Conservation (phyloP, 2,888 invertebrate genomes). For the Agrochola macilenta region DNA sequence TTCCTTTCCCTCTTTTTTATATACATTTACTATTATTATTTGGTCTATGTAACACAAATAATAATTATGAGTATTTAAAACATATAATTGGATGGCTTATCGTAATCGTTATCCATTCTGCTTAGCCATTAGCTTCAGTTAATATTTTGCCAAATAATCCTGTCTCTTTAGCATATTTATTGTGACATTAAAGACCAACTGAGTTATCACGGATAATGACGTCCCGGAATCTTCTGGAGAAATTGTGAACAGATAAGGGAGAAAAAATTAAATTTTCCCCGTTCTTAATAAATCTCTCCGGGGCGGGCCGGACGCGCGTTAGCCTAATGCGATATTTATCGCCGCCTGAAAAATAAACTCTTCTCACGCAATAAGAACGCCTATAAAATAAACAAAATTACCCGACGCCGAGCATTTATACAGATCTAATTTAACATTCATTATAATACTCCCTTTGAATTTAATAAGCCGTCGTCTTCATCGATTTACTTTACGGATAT, state of each 20-base stretch:
- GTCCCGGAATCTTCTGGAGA: slow-evolving; percentile 70
- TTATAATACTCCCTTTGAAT: slow-evolving; percentile 47
- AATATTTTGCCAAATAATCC: slow-evolving; percentile 30
- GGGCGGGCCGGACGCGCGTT: slow-evolving; percentile 72
- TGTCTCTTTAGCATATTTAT: slow-evolving; percentile 45
- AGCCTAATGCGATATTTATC: slow-evolving; percentile 88
- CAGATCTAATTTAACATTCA: slow-evolving; percentile 66
- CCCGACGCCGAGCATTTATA: slow-evolving; percentile 59
- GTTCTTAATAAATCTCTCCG: slow-evolving; percentile 82
- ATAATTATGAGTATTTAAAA: background rate
- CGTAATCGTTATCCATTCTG: background rate
- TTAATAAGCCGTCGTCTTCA: slow-evolving; percentile 35
- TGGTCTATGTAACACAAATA: too few relatives aligned
- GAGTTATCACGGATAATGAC: slow-evolving; percentile 64
- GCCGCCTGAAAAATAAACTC: slow-evolving; percentile 81
- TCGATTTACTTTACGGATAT: slow-evolving; percentile 24
- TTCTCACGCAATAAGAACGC: slow-evolving; percentile 80
- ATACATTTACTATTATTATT: too few relatives aligned
- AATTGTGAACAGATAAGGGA: slow-evolving; percentile 77
- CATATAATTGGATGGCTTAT: background rate
- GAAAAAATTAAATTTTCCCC: slow-evolving; percentile 78
- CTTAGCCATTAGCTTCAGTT: background rate
- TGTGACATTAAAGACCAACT: slow-evolving; percentile 51
- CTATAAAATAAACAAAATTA: slow-evolving; percentile 79
- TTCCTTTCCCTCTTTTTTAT: too few relatives aligned